Conservation (phyloP, 2,888 invertebrate genomes). For the Stenodera caucasica region DNA sequence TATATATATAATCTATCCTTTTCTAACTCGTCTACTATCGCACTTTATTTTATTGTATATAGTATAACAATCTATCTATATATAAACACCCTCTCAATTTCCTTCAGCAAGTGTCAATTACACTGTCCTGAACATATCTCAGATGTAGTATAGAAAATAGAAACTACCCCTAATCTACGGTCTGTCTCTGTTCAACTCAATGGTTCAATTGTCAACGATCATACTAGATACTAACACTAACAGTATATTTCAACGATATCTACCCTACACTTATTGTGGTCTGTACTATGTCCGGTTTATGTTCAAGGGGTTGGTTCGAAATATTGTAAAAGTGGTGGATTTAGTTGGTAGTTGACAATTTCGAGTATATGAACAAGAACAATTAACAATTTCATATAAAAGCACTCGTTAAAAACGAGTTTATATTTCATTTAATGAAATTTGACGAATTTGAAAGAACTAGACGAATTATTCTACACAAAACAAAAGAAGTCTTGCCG, state of each 20-base stretch:
- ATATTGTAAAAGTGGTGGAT: not conserved
- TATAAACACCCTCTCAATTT: constrained; percentile 4
- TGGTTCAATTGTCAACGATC: constrained; percentile 3
- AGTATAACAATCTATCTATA: not conserved
- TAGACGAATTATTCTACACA: not conserved
- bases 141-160: constrained; percentile 14
- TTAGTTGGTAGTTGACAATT: not conserved
- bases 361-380: constrained; percentile 4
- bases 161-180: not conserved
- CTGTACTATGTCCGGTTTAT: constrained; percentile 1
- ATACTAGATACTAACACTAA: not conserved
- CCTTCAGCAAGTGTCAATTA: constrained; percentile 12
- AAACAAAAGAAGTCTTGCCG: too few relatives aligned
- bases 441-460: not conserved
- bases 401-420: not conserved
- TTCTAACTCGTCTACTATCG: not conserved
- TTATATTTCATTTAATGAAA: not conserved
- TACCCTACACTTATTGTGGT: not conserved
- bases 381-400: not conserved
- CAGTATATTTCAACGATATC: not conserved
- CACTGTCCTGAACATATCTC: constrained; percentile 11
- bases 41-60: not conserved
- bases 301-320: not conserved
- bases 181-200: not conserved
- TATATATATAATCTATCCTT: not conserved